Base-by-base conservation (phyloP, 1,140 invertebrate genomes). In the Drosophila nebulosa region DNA sequence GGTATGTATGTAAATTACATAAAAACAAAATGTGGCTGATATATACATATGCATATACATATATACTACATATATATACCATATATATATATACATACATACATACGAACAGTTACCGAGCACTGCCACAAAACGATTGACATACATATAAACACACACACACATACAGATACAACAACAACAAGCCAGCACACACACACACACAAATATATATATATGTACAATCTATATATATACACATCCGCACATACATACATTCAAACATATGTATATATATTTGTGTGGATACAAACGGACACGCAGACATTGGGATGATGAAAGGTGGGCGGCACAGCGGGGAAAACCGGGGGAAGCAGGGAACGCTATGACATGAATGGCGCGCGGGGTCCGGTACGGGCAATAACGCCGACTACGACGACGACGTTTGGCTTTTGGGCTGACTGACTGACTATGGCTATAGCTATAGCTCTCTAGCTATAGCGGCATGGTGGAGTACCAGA, bases 21-120 rank as follows among this genome's bases (percentile, higher is more conserved):
- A 71, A 66, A 71, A 71, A 66, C 18, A 16, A 35, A 51, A 52
- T 64, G 64, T 42, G 51, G 55, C 26, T 22, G 42, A 39, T 71
- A 64, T 39, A 66, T 50, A 69, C 42, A 18, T 61, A 57, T 42
- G n/a, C 65, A 50, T 61, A 63, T 66, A 46, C 36, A 53, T 61
- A 30, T 61, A 56, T 12, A 36, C 9, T 58, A 69, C 51, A 21
- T 64, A 64, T 67, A 55, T 50, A 58, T 65, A 32, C 51, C 21
- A 46, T 39, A 58, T 78, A 63, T 35, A 53, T 60, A 63, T 58
- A 22, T 46, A 57, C 50, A 46, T 42, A 56, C 6, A 14, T 60
- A 72, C 58, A 73, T 22, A 77, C 81, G 76, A 86, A 61, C 80
- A 85, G 80, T 85, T 86, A 86, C 80, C 78, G 80, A 85, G 78